Conservation (phyloP, 2,888 invertebrate genomes). For the Tigriopus californicus region DNA sequence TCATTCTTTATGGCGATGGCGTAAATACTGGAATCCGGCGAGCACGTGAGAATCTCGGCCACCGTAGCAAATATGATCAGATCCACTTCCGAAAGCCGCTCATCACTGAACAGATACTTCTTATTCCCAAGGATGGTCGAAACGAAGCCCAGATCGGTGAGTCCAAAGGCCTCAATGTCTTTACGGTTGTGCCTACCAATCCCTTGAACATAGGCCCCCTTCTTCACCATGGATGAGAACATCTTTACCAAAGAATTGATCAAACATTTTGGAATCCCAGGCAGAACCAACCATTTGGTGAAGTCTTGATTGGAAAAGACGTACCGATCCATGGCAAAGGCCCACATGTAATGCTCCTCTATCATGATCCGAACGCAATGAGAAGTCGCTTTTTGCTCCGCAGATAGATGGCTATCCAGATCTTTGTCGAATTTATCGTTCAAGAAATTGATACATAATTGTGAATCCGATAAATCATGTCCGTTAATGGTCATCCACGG, state of each 20-base stretch:
- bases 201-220: not conserved
- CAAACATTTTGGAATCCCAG: not conserved
- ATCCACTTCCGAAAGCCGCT: not conserved
- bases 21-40: not conserved
- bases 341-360: not conserved
- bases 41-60: not conserved
- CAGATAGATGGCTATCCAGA: not conserved
- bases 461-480: constrained; percentile 2
- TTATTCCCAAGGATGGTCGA: not conserved
- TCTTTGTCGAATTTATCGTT: not conserved
- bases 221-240: not conserved
- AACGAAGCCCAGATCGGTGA: not conserved
- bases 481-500: constrained; percentile 15
- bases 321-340: not conserved
- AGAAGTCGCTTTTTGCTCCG: not conserved
- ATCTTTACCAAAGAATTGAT: not conserved
- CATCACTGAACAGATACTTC: not conserved
- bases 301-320: not conserved
- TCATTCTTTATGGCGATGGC: not conserved
- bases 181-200: not conserved
- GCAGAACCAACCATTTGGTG: not conserved
- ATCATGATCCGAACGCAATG: not conserved
- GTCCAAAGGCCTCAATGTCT: not conserved
- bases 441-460: not conserved
- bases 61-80: not conserved